Base-by-base conservation (phyloP, 2,888 invertebrate genomes). In the Mimumesa dahlbomi region DNA sequence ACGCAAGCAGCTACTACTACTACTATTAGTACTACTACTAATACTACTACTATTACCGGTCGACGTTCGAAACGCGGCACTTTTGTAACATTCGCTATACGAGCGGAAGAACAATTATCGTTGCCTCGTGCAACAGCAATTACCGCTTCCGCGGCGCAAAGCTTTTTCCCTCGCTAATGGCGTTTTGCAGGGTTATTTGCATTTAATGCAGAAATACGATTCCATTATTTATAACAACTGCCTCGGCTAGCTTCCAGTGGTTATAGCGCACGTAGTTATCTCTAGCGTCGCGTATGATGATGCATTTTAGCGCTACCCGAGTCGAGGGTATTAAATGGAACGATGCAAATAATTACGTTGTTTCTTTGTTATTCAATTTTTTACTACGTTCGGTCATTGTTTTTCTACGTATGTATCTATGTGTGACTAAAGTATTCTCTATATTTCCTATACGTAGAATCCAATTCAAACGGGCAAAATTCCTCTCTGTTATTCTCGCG, bases 201-300 rank as follows among this genome's bases (percentile, higher is more conserved):
- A 34, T 49, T 64, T 62, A 65, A 57, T 49, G 21, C 22, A 48
- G 48, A 61, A 53, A 57, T 56, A 49, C 49, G 40, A 54, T 50
- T 58, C 48, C 36, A 50, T 65, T 70, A 50, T 43, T 56, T 36
- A 7, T 11, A 42, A 50, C 53, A 38, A 21, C 40, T 16, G 50
- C 29, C 13, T 13, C 3, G 40, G 4, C 31, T 36, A 14, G 25
- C n/a, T 22, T 46, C 22, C 40, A 13, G 45, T 19, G 36, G 9
- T 19, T 31, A 40, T 16, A 49, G 46, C 54, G 18, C n/a, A 11
- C 16, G 38, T 29, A n/a, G 11, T 11, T 52, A 25, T 58, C 43
- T 22, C 13, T 50, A 31, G 18, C 25, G 25, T 18, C 49, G 42
- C 7, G 11, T 48, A 6, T 40, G 14, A 21, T 42, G 42, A 63